These are phyloP conservation scores for Blennius ocellaris DNA, from an alignment of 2,113 vertebrate genomes.

Conservation along the genomic window DNA sequence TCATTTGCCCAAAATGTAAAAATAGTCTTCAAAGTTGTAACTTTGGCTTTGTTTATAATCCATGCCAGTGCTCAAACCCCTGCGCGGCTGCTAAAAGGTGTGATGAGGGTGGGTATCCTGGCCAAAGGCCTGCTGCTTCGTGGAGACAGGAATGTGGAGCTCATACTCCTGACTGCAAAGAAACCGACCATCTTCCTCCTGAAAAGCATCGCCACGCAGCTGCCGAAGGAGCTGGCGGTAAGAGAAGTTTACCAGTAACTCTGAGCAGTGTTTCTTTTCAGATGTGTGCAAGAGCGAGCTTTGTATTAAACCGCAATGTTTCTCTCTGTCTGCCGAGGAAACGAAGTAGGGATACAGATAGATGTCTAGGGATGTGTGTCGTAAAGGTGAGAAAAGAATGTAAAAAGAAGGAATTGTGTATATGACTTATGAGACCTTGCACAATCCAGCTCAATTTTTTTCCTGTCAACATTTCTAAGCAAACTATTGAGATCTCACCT, in stretches of 20 bases:
- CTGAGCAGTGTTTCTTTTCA: too few species aligned
- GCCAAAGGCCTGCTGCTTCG: constrained; percentile 89
- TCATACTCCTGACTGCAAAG: constrained; percentile 86
- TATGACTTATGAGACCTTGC: too few species aligned
- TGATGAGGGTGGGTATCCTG: constrained; percentile 87
- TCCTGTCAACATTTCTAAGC: background rate
- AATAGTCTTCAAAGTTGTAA: background rate
- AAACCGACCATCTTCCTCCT: constrained; percentile 84
- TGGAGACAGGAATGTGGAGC: constrained; percentile 84
- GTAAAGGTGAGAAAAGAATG: too few species aligned
- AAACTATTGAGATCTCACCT: too few species aligned
- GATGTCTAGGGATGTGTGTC: too few species aligned
- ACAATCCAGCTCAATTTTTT: background rate
- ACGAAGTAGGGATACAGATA: too few species aligned
- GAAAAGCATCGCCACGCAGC: constrained; percentile 77
- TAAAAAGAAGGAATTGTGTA: too few species aligned
- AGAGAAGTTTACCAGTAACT: constrained; percentile 30
- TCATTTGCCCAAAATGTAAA: background rate
- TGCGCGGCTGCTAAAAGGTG: constrained; percentile 84
- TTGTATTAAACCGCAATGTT: too few species aligned
- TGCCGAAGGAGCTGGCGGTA: constrained; percentile 86
- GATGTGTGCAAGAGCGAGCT: background rate
- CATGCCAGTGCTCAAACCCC: constrained; percentile 63
- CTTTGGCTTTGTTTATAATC: background rate
- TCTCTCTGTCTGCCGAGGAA: too few species aligned